Conservation (phyloP, 2,113 vertebrate species). For the Crotalus horridus region DNA sequence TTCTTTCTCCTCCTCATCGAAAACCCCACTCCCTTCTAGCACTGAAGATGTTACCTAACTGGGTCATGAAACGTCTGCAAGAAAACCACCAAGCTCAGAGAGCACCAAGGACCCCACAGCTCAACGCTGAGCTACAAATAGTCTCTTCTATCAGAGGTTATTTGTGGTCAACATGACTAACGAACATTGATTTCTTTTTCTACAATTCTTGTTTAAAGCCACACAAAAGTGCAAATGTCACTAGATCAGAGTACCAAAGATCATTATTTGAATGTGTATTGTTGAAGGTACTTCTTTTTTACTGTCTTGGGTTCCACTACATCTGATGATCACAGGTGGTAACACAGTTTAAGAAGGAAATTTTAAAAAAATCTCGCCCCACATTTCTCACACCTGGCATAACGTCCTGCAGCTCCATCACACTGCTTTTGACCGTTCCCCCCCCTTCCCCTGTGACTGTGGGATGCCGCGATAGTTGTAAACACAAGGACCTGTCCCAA, state of each 20-base stretch:
- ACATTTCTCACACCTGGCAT: background rate
- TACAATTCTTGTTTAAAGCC: background rate
- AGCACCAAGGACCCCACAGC: no score
- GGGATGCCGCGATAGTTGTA: background rate
- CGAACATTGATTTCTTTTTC: background rate
- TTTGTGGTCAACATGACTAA: background rate
- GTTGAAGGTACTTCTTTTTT: background rate
- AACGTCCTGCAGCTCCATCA: background rate
- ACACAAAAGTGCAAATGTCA: background rate
- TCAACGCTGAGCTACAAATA: no score
- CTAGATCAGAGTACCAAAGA: background rate
- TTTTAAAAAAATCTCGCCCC: background rate
- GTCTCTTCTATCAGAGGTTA: background rate
- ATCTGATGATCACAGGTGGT: background rate
- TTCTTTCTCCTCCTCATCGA: no score
- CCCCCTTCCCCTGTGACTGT: background rate
- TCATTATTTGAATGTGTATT: background rate
- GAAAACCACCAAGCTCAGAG: no score
- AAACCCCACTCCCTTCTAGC: no score
- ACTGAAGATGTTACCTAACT: no score
- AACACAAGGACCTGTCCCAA: background rate
- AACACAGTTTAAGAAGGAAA: background rate
- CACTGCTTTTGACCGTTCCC: no score
- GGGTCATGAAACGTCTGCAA: no score
- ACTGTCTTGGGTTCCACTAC: background rate